A percentile compares a stretch with the other conserved stretches of the same genome.
phyloP scores from a whole-genome alignment of 2,888 invertebrate species.

The Nemotelus nigrinus region DNA sequence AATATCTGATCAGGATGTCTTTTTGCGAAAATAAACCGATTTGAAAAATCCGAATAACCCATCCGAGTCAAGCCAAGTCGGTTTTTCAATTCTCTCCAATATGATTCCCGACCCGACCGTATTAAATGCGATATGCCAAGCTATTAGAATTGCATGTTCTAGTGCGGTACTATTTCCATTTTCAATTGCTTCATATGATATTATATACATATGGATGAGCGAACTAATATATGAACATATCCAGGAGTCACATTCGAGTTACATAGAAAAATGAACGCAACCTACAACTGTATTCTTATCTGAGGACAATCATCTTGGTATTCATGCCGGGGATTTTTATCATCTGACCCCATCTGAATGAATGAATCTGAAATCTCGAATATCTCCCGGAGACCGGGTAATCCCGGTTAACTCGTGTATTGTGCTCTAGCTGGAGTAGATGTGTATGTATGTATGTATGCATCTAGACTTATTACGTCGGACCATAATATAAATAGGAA shows the following conservation, averaged over 20 bases:
- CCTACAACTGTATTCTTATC: constrained; percentile 16
- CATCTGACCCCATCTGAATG: constrained; percentile 35
- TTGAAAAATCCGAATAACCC: constrained; percentile 12
- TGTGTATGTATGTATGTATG: background rate
- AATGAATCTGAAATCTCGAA: constrained; percentile 36
- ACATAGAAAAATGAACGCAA: background rate
- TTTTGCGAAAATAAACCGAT: background rate
- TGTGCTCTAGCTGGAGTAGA: background rate
- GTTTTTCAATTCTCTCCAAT: constrained; percentile 17
- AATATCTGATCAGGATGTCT: background rate
- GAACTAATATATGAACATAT: background rate
- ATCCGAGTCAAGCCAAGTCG: background rate
- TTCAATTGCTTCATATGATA: background rate
- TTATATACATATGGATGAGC: background rate
- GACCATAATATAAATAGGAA: constrained; percentile 36
- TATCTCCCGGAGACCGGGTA: constrained; percentile 31
- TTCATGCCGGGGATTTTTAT: constrained; percentile 40
- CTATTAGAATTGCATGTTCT: constrained; percentile 31
- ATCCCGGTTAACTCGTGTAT: constrained; percentile 31
- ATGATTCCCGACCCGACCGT: background rate
- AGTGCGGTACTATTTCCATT: background rate
- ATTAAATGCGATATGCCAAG: constrained; percentile 21
- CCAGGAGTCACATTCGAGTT: background rate
- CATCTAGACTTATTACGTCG: background rate
- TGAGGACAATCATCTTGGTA: constrained; percentile 39